phyloP scores from a whole-genome alignment of 2,113 vertebrate species.

The Anguilla japonica region DNA sequence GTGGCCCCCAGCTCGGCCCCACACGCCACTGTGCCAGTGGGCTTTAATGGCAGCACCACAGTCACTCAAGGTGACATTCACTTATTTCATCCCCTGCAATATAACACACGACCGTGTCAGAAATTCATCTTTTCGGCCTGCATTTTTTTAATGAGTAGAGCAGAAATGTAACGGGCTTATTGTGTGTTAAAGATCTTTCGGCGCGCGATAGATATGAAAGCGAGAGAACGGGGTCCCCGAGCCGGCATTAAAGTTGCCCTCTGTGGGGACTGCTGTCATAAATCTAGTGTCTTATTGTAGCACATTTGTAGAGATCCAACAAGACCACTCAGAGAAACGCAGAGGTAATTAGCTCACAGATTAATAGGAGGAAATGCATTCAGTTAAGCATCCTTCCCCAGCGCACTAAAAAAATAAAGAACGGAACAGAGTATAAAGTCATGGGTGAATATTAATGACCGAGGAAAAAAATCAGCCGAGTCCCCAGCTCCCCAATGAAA shows the following conservation, averaged over 20 bases:
- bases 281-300: slow-evolving; percentile 65
- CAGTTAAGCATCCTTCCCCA: slow-evolving; percentile 61
- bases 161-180: not conserved
- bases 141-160: not conserved
- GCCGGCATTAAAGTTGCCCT: slow-evolving; percentile 7
- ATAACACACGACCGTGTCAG: not conserved
- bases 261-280: slow-evolving; percentile 40
- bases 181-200: slow-evolving; percentile 12
- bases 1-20: too few species aligned
- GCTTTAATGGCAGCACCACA: not conserved
- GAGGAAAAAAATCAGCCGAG: slow-evolving; percentile 65
- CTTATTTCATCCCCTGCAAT: not conserved
- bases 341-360: slow-evolving; percentile 75
- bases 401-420: slow-evolving; percentile 66
- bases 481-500: slow-evolving; percentile 87
- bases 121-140: not conserved
- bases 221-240: not conserved
- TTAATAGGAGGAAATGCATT: slow-evolving; percentile 65
- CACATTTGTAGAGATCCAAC: slow-evolving; percentile 71
- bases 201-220: not conserved
- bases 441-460: slow-evolving; percentile 85
- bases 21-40: not conserved
- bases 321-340: slow-evolving; percentile 60
- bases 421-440: slow-evolving; percentile 70
- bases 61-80: slow-evolving; percentile 14